A percentile compares a stretch with the other conserved stretches of the same genome.
phyloP scores from a whole-genome alignment of 92 coral and sea anemone genomes.

The Zoanthus sansibaricus region DNA sequence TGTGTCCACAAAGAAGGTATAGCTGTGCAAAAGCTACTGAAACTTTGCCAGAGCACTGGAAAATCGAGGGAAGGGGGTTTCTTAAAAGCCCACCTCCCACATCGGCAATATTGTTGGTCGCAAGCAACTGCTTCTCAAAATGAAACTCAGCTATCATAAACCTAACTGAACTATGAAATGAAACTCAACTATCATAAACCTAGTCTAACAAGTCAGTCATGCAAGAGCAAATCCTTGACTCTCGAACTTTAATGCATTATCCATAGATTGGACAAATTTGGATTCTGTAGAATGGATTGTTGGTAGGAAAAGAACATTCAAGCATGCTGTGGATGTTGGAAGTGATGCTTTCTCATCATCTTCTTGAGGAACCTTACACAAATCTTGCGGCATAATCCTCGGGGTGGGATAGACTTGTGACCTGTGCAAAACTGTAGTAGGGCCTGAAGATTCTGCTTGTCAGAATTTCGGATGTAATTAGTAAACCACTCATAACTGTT shows the following conservation, averaged over 20 bases:
- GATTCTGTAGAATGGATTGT: slow-evolving; percentile 66
- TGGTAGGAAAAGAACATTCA: slow-evolving; percentile 52
- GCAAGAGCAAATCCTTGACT: slow-evolving; percentile 67
- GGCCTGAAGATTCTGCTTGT: too few relatives aligned
- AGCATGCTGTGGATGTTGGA: slow-evolving; percentile 64
- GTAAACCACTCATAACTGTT: slow-evolving; percentile 21
- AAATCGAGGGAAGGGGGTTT: too few relatives aligned
- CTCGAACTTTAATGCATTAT: slow-evolving; percentile 60
- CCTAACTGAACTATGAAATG: not conserved
- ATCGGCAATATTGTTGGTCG: not conserved
- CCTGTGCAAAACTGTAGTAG: too few relatives aligned
- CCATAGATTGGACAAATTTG: slow-evolving; percentile 56
- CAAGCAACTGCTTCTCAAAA: not conserved
- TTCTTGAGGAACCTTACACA: too few relatives aligned
- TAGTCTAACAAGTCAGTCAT: not conserved
- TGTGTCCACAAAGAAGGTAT: too few relatives aligned
- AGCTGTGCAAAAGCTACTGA: too few relatives aligned
- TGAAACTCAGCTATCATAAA: not conserved
- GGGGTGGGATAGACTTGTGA: too few relatives aligned
- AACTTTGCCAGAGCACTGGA: too few relatives aligned
- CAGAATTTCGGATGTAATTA: too few relatives aligned
- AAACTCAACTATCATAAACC: not conserved
- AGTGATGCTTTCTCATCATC: slow-evolving; percentile 26
- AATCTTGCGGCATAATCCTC: too few relatives aligned
- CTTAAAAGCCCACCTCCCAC: not conserved